phyloP scores from a whole-genome alignment of 2,888 invertebrate genomes.

The Neoaliturus tenellus region DNA sequence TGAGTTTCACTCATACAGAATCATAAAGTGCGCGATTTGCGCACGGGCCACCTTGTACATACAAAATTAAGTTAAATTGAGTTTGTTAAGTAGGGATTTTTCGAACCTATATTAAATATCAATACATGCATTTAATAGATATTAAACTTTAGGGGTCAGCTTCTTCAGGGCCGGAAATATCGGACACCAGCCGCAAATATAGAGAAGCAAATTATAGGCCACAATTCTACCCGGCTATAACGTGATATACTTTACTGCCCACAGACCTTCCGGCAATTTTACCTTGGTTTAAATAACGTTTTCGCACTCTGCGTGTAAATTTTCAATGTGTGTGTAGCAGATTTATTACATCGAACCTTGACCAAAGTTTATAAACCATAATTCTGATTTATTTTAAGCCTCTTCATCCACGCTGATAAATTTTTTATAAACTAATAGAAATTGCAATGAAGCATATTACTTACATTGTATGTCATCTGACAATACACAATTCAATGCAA shows the following conservation, averaged over 20 bases:
- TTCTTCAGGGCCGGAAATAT: neutral
- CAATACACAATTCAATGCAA: too few species aligned
- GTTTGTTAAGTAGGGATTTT: neutral
- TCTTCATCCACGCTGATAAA: too few species aligned
- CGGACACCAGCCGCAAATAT: slow-evolving; percentile 16
- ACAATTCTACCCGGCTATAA: slow-evolving; percentile 30
- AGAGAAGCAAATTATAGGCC: slow-evolving; percentile 21
- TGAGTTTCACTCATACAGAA: too few species aligned
- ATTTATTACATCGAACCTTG: too few species aligned
- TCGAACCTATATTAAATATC: neutral
- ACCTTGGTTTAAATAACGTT: neutral
- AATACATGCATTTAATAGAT: neutral
- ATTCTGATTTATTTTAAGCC: too few species aligned
- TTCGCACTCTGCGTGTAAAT: neutral
- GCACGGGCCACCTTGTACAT: too few species aligned
- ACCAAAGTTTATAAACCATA: too few species aligned
- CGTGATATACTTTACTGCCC: slow-evolving; percentile 16
- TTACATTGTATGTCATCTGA: too few species aligned
- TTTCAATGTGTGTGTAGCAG: neutral
- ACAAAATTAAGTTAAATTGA: too few species aligned
- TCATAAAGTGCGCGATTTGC: too few species aligned
- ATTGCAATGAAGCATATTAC: too few species aligned
- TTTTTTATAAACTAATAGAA: too few species aligned
- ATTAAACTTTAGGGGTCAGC: neutral
- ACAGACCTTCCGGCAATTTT: slow-evolving; percentile 17